Base-by-base conservation (phyloP, 2,888 invertebrate species). In the Andrena flavipes region DNA sequence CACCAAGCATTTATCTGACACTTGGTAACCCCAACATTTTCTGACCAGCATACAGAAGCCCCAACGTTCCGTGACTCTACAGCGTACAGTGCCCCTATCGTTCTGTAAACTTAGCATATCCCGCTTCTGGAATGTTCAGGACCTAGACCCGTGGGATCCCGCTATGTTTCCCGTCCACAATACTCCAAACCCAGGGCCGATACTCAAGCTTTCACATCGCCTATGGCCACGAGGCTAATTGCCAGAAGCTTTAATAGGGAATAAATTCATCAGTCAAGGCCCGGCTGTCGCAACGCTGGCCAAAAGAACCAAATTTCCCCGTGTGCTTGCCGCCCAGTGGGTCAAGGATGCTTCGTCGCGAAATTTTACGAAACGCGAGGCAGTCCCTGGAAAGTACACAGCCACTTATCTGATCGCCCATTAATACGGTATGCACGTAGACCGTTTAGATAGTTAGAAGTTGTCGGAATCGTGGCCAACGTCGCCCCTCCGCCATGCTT, bases 271-370 rank as follows among this genome's bases (percentile, higher is more conserved):
- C 10, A 20, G 70, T 42, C 62, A 51, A 76, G 71, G 23, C 30
- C 23, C 49, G 35, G 6, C 51, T 76, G 62, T 70, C 62, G 71
- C 71, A 76, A 76, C 20, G 0, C 4, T n/a, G 2, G 13, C 20
- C 20, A 42, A 23, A 49, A 67, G 26, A 20, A 65, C 59, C 30
- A 10, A 48, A 68, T 76, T 64, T 64, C 76, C 33, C 20, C 20
- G 2, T 0, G 26, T 20, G 23, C 13, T 48, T 20, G 23, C 13
- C 33, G 30, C 51, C n/a, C 26, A 75, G 49, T 68, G 23, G 76
- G 63, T 64, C 63, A 23, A 63, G 63, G 67, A 42, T 78, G 35
- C 10, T 10, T 0, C 20, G 16, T 49, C 30, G 51, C 20, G n/a
- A 13, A 29, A 29, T 48, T 54, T 48, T 5, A 26, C 67, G 67